phyloP scores from a whole-genome alignment of 2,888 invertebrate genomes.

The Drosophila emarginata region DNA sequence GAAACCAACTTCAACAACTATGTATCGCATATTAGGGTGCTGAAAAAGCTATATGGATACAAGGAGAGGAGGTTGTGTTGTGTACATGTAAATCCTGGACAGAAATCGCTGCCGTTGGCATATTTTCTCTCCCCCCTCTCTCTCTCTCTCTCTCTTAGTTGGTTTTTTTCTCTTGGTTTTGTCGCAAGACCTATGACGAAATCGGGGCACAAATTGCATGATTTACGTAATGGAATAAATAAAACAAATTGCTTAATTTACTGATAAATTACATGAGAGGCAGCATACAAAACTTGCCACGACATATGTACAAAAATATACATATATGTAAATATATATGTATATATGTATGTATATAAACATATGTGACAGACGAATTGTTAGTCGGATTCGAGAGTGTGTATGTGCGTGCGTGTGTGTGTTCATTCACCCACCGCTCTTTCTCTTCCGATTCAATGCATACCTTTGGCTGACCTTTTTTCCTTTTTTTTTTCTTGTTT shows the following conservation, averaged over 20 bases:
- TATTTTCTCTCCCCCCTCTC: conserved; percentile 20
- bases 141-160: background rate
- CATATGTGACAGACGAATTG: background rate
- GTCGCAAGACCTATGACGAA: conserved; percentile 63
- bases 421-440: too few relatives aligned
- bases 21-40: background rate
- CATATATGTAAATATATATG: background rate
- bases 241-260: conserved; percentile 82
- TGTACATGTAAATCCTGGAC: conserved; percentile 67
- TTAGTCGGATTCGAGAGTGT: too few relatives aligned
- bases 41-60: too few relatives aligned
- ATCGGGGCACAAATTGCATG: conserved; percentile 77
- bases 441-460: background rate
- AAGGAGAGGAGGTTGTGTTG: too few relatives aligned
- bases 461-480: conserved; percentile 13
- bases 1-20: conserved; percentile 38
- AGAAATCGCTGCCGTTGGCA: conserved; percentile 73
- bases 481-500: conserved; percentile 6
- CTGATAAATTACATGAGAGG: conserved; percentile 78
- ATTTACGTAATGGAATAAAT: conserved; percentile 81
- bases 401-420: too few relatives aligned
- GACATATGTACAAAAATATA: conserved; percentile 17
- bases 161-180: conserved; percentile 16
- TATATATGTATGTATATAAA: background rate
- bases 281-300: conserved; percentile 41